A percentile compares a stretch with the other conserved stretches of the same genome.
Conservation (phyloP, 2,888 invertebrate genomes). For the Callimorpha dominula region DNA sequence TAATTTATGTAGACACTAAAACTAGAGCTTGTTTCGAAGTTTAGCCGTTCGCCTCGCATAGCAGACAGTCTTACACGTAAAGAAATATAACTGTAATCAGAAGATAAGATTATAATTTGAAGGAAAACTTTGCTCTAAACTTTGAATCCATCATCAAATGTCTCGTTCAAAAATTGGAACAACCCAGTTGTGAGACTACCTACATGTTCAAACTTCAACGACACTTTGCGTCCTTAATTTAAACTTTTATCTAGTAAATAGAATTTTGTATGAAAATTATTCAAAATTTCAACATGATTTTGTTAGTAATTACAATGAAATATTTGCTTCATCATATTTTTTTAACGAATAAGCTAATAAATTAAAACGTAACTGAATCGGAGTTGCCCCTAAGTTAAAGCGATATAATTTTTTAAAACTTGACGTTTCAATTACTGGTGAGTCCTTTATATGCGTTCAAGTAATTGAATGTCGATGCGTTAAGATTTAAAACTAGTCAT, state of each 20-base stretch:
- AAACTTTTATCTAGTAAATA: slow-evolving; percentile 30
- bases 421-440: slow-evolving; percentile 55
- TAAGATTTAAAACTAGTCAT: slow-evolving; percentile 43
- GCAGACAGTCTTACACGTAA: slow-evolving; percentile 3
- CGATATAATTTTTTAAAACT: slow-evolving; percentile 44
- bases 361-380: neutral
- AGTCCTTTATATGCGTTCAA: slow-evolving; percentile 49
- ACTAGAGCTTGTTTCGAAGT: neutral
- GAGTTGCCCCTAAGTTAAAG: neutral
- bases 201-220: slow-evolving; percentile 36
- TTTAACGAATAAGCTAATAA: neutral
- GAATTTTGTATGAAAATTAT: slow-evolving; percentile 31
- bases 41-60: neutral
- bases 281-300: slow-evolving; percentile 7
- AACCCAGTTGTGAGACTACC: slow-evolving; percentile 19
- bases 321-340: neutral
- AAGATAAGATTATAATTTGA: slow-evolving; percentile 30
- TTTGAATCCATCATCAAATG: slow-evolving; percentile 27
- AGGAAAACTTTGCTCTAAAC: slow-evolving; percentile 25
- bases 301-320: neutral
- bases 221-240: slow-evolving; percentile 29
- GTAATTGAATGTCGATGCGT: slow-evolving; percentile 61
- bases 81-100: slow-evolving; percentile 17
- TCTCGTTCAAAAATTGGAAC: slow-evolving; percentile 35
- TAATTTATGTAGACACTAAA: neutral